Evolutionary conservation across 2,888 invertebrate species (phyloP).

Genomic region (Eupithecia vulgata): DNA sequence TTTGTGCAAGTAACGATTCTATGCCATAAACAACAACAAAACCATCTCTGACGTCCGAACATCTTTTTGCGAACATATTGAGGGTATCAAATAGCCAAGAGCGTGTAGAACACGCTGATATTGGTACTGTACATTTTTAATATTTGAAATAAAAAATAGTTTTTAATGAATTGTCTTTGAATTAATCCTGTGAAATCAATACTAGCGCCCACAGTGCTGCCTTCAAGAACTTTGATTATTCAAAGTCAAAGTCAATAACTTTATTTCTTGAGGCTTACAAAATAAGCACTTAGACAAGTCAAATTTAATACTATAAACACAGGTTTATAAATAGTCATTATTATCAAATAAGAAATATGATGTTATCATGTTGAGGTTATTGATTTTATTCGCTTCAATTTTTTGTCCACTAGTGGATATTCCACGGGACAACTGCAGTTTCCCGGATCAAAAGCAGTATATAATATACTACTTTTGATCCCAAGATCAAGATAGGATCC

Average conservation of each 20-base stretch:
- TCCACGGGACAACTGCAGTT: neutral
- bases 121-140: neutral
- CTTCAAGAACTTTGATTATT: neutral
- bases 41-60: neutral
- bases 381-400: too few relatives aligned
- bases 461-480: too few relatives aligned
- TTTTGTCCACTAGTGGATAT: too few relatives aligned
- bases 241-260: too few relatives aligned
- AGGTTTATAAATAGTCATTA: too few relatives aligned
- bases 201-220: neutral
- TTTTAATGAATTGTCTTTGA: neutral
- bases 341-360: too few relatives aligned
- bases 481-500: too few relatives aligned
- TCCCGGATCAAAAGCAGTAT: neutral
- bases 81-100: neutral
- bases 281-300: too few relatives aligned
- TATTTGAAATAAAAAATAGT: neutral
- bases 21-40: neutral
- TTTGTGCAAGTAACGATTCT: conserved; percentile 1
- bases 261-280: too few relatives aligned
- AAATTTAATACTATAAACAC: too few relatives aligned
- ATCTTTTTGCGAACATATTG: neutral
- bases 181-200: neutral
- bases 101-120: neutral
- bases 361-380: too few relatives aligned